phyloP scores from a whole-genome alignment of 2,888 invertebrate species.

The Periphyllus acericola region DNA sequence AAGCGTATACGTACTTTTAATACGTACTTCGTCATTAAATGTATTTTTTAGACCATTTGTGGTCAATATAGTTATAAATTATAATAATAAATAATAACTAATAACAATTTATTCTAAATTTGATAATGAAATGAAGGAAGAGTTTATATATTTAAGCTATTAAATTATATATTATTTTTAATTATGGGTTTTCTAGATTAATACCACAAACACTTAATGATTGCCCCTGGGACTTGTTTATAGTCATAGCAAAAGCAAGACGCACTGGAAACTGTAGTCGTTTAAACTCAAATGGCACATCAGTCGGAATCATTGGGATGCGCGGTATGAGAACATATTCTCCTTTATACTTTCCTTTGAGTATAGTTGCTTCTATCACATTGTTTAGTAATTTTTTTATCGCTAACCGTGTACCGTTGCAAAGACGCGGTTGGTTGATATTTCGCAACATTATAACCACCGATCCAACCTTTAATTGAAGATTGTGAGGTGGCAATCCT shows the following conservation, averaged over 20 bases:
- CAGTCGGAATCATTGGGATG: constrained; percentile 60
- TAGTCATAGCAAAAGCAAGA: constrained; percentile 56
- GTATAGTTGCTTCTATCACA: constrained; percentile 11
- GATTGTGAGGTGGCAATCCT: constrained; percentile 27
- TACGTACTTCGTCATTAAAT: no score
- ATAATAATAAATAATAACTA: no score
- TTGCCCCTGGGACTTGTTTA: no score
- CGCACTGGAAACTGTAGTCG: constrained; percentile 62
- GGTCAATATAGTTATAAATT: no score
- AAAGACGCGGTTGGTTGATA: neutral
- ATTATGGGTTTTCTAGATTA: constrained; percentile 63
- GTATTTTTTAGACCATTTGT: no score
- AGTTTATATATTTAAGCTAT: no score
- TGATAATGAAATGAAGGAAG: no score
- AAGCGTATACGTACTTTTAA: no score
- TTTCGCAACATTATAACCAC: constrained; percentile 1
- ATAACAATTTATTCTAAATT: no score
- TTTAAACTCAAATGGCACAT: constrained; percentile 60
- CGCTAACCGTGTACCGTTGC: constrained; percentile 1
- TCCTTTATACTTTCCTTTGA: neutral
- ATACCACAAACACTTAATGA: constrained; percentile 21
- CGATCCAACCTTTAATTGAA: neutral
- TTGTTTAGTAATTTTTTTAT: constrained; percentile 18
- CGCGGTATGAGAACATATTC: constrained; percentile 17
- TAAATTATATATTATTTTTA: no score